A percentile compares a stretch with the other conserved stretches of the same genome.
Conservation (phyloP, 2,113 vertebrate genomes). For the Rhabdornis inornatus region DNA sequence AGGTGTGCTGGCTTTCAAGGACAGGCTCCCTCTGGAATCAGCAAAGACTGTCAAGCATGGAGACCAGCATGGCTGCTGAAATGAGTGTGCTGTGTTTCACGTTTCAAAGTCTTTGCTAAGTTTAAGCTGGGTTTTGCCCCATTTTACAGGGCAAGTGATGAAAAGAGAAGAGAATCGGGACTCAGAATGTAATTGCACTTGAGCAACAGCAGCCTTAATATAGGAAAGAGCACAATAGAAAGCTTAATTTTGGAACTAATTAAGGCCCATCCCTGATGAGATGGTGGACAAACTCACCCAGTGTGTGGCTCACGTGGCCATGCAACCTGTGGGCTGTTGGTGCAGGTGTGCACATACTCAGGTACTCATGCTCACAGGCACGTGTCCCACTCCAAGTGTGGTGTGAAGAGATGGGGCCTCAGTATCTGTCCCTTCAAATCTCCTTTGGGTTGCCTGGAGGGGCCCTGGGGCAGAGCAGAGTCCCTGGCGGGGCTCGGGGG, state of each 20-base stretch:
- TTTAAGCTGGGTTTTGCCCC: not conserved
- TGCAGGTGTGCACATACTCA: fast-evolving
- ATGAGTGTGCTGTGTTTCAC: not conserved
- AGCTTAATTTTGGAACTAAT: not conserved
- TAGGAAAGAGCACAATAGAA: not conserved
- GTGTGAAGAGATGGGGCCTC: not conserved
- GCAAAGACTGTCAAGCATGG: not conserved
- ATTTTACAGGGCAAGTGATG: fast-evolving
- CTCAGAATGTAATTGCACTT: not conserved
- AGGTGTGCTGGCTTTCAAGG: not conserved
- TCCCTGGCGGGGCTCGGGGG: not conserved
- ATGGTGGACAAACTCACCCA: not conserved
- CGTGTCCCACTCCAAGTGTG: fast-evolving
- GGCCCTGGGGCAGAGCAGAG: not conserved
- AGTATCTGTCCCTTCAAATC: not conserved
- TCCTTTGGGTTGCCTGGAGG: not conserved
- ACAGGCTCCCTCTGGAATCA: not conserved
- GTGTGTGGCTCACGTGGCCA: fast-evolving
- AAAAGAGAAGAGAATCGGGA: not conserved
- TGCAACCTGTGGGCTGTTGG: not conserved
- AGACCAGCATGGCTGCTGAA: not conserved
- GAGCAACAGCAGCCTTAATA: not conserved
- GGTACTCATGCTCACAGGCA: not conserved
- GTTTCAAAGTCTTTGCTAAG: not conserved
- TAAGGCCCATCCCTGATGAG: not conserved